Conservation (phyloP, 2,888 invertebrate genomes). For the Microctonus brassicae region DNA sequence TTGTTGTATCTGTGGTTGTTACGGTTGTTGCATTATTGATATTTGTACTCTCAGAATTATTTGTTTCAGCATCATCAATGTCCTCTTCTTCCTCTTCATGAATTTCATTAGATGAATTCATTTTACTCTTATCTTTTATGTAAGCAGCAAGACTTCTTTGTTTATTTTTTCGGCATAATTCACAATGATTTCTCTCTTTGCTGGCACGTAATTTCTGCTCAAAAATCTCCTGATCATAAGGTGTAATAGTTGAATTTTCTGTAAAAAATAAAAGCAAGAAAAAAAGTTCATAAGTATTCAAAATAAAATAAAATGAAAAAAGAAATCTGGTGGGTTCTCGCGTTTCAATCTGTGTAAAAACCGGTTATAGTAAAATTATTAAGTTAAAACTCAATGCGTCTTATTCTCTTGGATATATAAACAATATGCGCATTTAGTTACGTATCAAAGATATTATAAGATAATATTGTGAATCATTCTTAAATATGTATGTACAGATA, state of each 20-base stretch:
- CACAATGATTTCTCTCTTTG: constrained; percentile 68
- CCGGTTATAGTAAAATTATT: constrained; percentile 1
- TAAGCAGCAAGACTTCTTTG: constrained; percentile 72
- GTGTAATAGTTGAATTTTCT: constrained; percentile 52
- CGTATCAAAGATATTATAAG: not conserved
- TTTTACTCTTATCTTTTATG: constrained; percentile 71
- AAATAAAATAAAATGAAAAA: not conserved
- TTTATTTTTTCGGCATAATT: constrained; percentile 72
- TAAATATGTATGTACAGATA: too few relatives aligned
- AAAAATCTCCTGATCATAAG: constrained; percentile 61
- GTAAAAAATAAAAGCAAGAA: constrained; percentile 36
- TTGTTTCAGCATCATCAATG: constrained; percentile 45
- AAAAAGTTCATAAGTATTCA: not conserved
- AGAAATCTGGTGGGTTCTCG: not conserved
- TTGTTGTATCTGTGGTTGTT: not conserved
- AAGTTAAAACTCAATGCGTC: too few relatives aligned
- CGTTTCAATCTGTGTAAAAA: not conserved
- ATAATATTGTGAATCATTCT: too few relatives aligned
- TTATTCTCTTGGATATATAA: too few relatives aligned
- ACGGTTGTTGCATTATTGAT: constrained; percentile 34
- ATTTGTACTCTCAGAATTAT: constrained; percentile 31
- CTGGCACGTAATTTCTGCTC: constrained; percentile 60
- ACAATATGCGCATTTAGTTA: not conserved
- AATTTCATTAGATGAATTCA: constrained; percentile 71
- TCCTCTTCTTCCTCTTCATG: constrained; percentile 71